Percentiles rank a stretch among this genome's conserved stretches.
Conservation (phyloP, 2,888 invertebrate species). For the Oscheius myriophilus region DNA sequence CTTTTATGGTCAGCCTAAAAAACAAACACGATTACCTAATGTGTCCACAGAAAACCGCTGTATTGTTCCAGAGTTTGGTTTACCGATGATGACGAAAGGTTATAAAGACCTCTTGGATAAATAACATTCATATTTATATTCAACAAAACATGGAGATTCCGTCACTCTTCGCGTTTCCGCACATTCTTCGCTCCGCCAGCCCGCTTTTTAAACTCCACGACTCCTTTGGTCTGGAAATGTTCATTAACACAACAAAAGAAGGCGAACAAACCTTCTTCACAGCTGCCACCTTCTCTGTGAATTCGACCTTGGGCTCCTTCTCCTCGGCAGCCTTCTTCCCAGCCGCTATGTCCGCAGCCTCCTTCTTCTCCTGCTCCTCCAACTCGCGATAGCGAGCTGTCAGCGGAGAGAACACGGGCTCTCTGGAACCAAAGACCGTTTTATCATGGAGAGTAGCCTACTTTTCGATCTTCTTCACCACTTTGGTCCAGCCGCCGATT, state of each 20-base stretch:
- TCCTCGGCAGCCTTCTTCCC: slow-evolving; percentile 26
- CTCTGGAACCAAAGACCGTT: background rate
- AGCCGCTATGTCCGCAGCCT: slow-evolving; percentile 13
- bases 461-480: slow-evolving; percentile 37
- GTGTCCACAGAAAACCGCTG: no score
- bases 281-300: slow-evolving; percentile 50
- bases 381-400: slow-evolving; percentile 42
- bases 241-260: background rate
- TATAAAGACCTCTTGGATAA: no score
- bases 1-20: no score
- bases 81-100: no score
- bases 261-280: slow-evolving; percentile 41
- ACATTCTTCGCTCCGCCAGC: slow-evolving; percentile 38
- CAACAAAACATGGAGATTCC: background rate
- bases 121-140: no score
- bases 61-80: no score
- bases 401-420: slow-evolving; percentile 41
- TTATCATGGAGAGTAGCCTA: background rate
- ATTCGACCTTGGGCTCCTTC: slow-evolving; percentile 49
- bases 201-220: slow-evolving; percentile 54
- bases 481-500: slow-evolving; percentile 43
- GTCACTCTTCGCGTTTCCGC: slow-evolving; percentile 37
- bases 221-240: slow-evolving; percentile 43
- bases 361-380: slow-evolving; percentile 34
- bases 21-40: no score